A percentile compares a stretch with the other conserved stretches of the same genome.
phyloP scores from a whole-genome alignment of 2,113 vertebrate genomes.

The Aphyosemion australe region DNA sequence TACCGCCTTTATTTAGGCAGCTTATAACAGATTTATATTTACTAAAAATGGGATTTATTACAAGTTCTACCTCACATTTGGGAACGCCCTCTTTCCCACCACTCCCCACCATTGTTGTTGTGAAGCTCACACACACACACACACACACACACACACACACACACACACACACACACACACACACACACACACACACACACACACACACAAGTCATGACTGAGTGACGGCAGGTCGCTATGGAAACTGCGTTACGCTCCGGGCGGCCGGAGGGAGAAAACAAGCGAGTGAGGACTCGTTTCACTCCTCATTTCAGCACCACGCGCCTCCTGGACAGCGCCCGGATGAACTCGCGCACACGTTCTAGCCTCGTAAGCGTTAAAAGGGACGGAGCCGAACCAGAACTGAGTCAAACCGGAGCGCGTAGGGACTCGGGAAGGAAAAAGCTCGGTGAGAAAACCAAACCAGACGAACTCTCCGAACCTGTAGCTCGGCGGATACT shows the following conservation, averaged over 20 bases:
- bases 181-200: conserved; percentile 11
- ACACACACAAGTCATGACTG: conserved; percentile 66
- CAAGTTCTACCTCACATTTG: conserved; percentile 59
- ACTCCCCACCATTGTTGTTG: conserved; percentile 40
- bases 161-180: neutral
- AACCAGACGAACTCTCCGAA: conserved; percentile 3
- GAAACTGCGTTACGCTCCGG: conserved; percentile 85
- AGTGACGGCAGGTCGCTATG: conserved; percentile 88
- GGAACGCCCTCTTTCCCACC: conserved; percentile 40
- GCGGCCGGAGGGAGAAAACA: conserved; percentile 82
- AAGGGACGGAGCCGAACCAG: conserved; percentile 49
- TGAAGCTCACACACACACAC: conserved; percentile 19
- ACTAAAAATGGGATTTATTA: neutral
- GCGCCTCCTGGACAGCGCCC: conserved; percentile 81
- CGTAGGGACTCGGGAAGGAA: conserved; percentile 17
- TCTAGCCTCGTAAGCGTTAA: conserved; percentile 33
- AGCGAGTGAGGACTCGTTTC: conserved; percentile 72
- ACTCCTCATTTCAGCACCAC: conserved; percentile 84
- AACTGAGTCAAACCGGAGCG: conserved; percentile 18
- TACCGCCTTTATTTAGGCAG: no score
- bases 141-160: conserved; percentile 28
- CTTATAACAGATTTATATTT: no score
- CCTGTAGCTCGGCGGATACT: conserved; percentile 35
- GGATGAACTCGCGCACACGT: conserved; percentile 60
- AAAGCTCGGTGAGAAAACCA: neutral